Conservation (phyloP, 1,140 invertebrate species). For the Potamilus streckersoni region DNA sequence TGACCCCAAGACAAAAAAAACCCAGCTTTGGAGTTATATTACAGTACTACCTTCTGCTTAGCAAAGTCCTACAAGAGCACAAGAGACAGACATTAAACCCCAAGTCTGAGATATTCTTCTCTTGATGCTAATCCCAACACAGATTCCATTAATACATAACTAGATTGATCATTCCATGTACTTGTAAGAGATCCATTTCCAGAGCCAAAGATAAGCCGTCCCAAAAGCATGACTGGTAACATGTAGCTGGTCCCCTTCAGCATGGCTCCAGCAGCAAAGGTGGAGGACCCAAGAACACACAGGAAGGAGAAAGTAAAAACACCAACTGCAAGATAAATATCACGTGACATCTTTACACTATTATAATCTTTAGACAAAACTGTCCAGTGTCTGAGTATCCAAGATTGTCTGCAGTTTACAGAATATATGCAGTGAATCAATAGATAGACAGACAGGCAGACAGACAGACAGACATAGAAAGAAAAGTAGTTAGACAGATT, state of each 20-base stretch:
- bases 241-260: conserved; percentile 64
- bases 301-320: conserved; percentile 67
- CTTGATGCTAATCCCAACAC: neutral
- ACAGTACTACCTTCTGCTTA: too few relatives aligned
- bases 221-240: conserved; percentile 68
- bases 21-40: too few relatives aligned
- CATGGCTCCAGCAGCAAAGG: conserved; percentile 64
- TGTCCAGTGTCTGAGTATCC: too few relatives aligned
- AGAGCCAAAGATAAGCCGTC: conserved; percentile 68
- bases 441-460: too few relatives aligned
- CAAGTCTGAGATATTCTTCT: neutral
- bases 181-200: conserved; percentile 69
- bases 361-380: neutral
- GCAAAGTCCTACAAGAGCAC: too few relatives aligned
- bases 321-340: conserved; percentile 61
- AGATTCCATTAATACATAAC: neutral
- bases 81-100: too few relatives aligned
- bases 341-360: neutral
- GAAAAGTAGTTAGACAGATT: too few relatives aligned
- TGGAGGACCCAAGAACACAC: conserved; percentile 65
- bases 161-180: conserved; percentile 39
- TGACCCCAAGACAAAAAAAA: too few relatives aligned
- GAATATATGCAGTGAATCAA: too few relatives aligned
- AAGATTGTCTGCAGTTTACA: too few relatives aligned
- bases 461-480: too few relatives aligned